A percentile compares a stretch with the other conserved stretches of the same genome.
phyloP scores from a whole-genome alignment of 2,888 invertebrate genomes.

The Cheilosia scutellata region DNA sequence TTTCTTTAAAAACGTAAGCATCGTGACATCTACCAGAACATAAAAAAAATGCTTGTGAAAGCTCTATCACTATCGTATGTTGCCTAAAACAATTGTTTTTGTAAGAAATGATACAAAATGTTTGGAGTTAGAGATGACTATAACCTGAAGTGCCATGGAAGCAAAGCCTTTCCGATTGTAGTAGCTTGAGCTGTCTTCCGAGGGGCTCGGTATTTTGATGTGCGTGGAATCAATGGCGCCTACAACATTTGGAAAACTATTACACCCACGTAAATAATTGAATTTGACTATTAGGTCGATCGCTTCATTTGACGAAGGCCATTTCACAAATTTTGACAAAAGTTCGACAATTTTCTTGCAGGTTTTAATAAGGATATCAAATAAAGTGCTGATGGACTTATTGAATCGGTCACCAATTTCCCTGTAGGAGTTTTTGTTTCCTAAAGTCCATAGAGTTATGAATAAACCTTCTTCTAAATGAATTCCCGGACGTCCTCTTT shows the following conservation, averaged over 20 bases:
- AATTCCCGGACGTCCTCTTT: no score
- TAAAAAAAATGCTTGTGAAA: slow-evolving; percentile 22
- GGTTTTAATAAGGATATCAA: background rate
- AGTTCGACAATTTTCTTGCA: background rate
- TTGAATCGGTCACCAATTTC: slow-evolving; percentile 2
- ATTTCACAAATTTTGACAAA: slow-evolving; percentile 1
- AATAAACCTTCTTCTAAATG: slow-evolving; percentile 3
- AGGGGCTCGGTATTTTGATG: slow-evolving; percentile 2
- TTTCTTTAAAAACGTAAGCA: no score
- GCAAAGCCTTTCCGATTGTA: background rate
- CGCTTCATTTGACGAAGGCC: background rate
- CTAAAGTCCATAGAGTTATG: background rate
- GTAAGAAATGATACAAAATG: background rate
- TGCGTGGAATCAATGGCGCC: slow-evolving; percentile 1
- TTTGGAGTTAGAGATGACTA: background rate
- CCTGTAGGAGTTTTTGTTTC: slow-evolving; percentile 13
- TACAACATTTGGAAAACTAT: slow-evolving; percentile 21
- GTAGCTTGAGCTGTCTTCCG: slow-evolving; percentile 17
- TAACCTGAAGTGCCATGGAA: slow-evolving; percentile 9
- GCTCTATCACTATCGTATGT: slow-evolving; percentile 28
- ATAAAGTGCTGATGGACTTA: background rate
- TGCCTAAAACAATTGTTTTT: slow-evolving; percentile 7
- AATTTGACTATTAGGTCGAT: background rate
- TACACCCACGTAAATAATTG: background rate
- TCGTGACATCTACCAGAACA: no score